These are phyloP conservation scores for Meteorus sp. DNA, from an alignment of 1,140 invertebrate species.

Conservation along the genomic window DNA sequence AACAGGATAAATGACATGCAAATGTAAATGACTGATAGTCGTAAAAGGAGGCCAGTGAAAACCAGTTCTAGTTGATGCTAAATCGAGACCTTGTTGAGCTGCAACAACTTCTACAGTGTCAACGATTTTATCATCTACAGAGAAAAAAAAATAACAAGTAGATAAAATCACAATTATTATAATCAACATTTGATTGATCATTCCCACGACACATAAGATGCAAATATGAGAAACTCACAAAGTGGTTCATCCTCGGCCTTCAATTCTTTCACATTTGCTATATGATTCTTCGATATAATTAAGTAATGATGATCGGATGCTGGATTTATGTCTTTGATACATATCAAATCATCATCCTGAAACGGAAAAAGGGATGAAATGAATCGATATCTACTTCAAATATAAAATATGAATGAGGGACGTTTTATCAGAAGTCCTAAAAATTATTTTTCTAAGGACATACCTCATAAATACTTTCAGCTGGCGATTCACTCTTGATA, in stretches of 20 bases:
- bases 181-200: no score
- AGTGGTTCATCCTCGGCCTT: constrained; percentile 66
- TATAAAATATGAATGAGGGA: background rate
- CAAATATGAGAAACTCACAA: constrained; percentile 58
- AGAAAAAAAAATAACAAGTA: background rate
- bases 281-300: constrained; percentile 77
- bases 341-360: constrained; percentile 76
- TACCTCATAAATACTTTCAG: constrained; percentile 60
- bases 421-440: background rate
- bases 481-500: constrained; percentile 61
- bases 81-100: constrained; percentile 57
- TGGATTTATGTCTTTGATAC: constrained; percentile 84
- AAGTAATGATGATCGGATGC: constrained; percentile 80
- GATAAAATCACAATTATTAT: no score
- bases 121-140: constrained; percentile 68
- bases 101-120: constrained; percentile 61
- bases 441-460: constrained; percentile 16
- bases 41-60: constrained; percentile 93
- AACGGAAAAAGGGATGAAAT: no score
- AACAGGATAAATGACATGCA: constrained; percentile 83
- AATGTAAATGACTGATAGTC: constrained; percentile 80
- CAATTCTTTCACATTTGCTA: constrained; percentile 72
- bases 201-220: constrained; percentile 1
- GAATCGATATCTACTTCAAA: no score
- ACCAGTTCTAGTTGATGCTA: constrained; percentile 69